These are phyloP conservation scores for Protophormia terraenovae DNA, from an alignment of 2,888 invertebrate genomes.

Conservation along the genomic window DNA sequence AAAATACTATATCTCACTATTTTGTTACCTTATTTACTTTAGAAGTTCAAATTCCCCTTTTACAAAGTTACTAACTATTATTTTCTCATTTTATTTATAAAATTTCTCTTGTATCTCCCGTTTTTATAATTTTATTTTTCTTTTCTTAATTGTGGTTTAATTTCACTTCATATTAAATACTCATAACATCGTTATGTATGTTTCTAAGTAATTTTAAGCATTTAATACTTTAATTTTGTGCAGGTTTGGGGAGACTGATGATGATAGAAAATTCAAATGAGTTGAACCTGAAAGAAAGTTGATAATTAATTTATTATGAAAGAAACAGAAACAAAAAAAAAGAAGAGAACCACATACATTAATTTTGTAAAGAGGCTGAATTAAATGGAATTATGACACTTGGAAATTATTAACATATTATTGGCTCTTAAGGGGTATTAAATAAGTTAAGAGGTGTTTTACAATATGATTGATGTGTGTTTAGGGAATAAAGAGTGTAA, in stretches of 20 bases:
- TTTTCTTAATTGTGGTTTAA: constrained; percentile 24
- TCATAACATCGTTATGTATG: constrained; percentile 4
- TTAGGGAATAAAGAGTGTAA: no score
- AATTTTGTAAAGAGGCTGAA: neutral
- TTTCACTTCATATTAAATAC: no score
- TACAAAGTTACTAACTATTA: no score
- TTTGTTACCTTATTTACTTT: no score
- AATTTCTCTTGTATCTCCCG: neutral
- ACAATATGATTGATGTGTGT: neutral
- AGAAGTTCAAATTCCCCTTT: no score
- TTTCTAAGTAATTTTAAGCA: constrained; percentile 24
- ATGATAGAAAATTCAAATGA: constrained; percentile 25
- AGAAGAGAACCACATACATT: neutral
- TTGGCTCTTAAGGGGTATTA: neutral
- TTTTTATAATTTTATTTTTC: constrained; percentile 37
- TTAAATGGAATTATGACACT: constrained; percentile 49
- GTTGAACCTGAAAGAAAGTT: neutral
- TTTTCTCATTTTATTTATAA: constrained; percentile 27
- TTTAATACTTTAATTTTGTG: constrained; percentile 54
- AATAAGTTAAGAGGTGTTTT: neutral
- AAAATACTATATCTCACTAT: no score
- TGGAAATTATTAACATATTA: constrained; percentile 28
- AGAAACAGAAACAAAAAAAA: neutral
- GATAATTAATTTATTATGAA: constrained; percentile 20
- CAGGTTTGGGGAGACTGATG: no score